Percentiles rank a stretch among this genome's conserved stretches.
Evolutionary conservation across 2,113 vertebrate genomes (phyloP).

Genomic region (Felis catus): DNA sequence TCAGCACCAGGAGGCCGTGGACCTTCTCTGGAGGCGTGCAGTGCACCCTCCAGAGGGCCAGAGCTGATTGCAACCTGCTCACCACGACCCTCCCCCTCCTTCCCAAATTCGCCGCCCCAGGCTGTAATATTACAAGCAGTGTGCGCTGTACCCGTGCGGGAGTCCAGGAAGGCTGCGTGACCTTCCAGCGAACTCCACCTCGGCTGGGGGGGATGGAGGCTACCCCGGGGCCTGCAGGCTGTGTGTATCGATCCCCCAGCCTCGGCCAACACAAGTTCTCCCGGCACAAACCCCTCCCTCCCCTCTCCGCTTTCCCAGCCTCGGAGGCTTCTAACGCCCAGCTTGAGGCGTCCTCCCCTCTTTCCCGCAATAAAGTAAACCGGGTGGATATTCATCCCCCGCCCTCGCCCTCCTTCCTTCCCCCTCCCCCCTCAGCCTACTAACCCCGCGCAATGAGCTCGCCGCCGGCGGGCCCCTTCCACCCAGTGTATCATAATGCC

Average conservation of each 20-base stretch:
- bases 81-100: slow-evolving; percentile 47
- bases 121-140: slow-evolving; percentile 20
- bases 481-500: slow-evolving; percentile 68
- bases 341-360: slow-evolving; percentile 57
- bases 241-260: slow-evolving; percentile 55
- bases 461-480: slow-evolving; percentile 66
- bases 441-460: slow-evolving; percentile 58
- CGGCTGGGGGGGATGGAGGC: slow-evolving; percentile 39
- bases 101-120: slow-evolving; percentile 43
- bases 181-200: slow-evolving; percentile 79
- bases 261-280: slow-evolving; percentile 48
- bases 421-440: slow-evolving; percentile 26
- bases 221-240: slow-evolving; percentile 53
- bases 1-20: slow-evolving; percentile 80
- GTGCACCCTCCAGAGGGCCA: slow-evolving; percentile 59
- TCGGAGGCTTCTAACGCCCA: slow-evolving; percentile 52
- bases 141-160: slow-evolving; percentile 21
- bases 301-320: slow-evolving; percentile 46
- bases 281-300: slow-evolving; percentile 5
- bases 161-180: slow-evolving; percentile 68
- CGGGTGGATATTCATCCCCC: slow-evolving; percentile 39
- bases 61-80: slow-evolving; percentile 60
- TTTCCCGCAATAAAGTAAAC: slow-evolving; percentile 71
- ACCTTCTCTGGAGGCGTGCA: slow-evolving; percentile 74
- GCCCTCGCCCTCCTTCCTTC: not conserved